A percentile compares a stretch with the other conserved stretches of the same genome.
These are phyloP conservation scores for Bombylius major DNA, from an alignment of 2,888 invertebrate species.

Conservation along the genomic window DNA sequence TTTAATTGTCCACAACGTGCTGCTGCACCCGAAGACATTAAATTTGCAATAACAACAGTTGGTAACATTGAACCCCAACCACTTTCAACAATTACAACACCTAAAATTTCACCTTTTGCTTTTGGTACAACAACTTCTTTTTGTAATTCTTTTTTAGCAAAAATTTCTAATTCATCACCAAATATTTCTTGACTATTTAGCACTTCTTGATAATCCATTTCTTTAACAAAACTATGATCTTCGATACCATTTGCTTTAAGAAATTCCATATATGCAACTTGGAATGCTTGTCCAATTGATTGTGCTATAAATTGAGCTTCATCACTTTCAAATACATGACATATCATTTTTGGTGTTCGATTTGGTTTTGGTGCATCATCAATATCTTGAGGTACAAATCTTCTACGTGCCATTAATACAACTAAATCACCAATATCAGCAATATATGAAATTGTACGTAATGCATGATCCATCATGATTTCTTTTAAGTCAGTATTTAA, in stretches of 20 bases:
- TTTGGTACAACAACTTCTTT: constrained; percentile 98
- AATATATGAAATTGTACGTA: constrained; percentile 96
- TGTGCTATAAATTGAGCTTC: constrained; percentile 99
- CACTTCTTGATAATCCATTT: constrained; percentile 99
- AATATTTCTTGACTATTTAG: constrained; percentile 98
- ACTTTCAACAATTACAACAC: constrained; percentile 97
- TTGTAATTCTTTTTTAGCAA: constrained; percentile 95
- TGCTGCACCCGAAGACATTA: constrained; percentile 92
- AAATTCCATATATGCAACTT: constrained; percentile 99
- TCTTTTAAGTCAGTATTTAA: constrained; percentile 97
- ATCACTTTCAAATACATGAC: constrained; percentile 98
- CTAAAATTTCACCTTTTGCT: constrained; percentile 92
- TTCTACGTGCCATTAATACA: constrained; percentile 92
- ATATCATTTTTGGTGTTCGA: constrained; percentile 94
- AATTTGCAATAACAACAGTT: constrained; percentile 98
- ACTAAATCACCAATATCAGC: constrained; percentile 98
- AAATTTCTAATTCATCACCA: constrained; percentile 97
- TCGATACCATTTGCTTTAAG: constrained; percentile 99
- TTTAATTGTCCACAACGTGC: constrained; percentile 96
- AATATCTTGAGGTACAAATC: constrained; percentile 80
- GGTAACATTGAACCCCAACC: constrained; percentile 99
- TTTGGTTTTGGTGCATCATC: constrained; percentile 56
- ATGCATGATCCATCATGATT: constrained; percentile 99
- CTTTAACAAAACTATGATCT: constrained; percentile 96
- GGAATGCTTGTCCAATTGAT: constrained; percentile 99